A percentile compares a stretch with the other conserved stretches of the same genome.
These are phyloP conservation scores for Plagiodera versicolora DNA, from an alignment of 2,888 invertebrate genomes.

Conservation along the genomic window DNA sequence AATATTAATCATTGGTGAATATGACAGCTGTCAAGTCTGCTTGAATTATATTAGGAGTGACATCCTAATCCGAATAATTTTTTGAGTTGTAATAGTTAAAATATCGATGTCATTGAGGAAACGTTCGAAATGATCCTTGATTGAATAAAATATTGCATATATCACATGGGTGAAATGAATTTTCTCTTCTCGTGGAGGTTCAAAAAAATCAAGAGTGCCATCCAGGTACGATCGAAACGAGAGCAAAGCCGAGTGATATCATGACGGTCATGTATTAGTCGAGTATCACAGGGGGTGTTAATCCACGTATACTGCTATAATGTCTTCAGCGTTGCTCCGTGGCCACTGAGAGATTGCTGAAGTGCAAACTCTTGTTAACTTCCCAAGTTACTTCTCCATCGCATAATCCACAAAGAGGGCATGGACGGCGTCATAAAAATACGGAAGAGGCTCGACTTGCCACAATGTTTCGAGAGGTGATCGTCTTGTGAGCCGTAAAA, in stretches of 20 bases:
- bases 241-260: not conserved
- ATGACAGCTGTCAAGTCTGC: too few species aligned
- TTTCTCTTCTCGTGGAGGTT: too few species aligned
- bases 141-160: too few species aligned
- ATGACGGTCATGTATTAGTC: slow-evolving; percentile 41
- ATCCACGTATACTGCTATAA: slow-evolving; percentile 41
- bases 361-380: slow-evolving; percentile 53
- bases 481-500: not conserved
- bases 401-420: slow-evolving; percentile 48
- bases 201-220: too few species aligned
- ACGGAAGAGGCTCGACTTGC: not conserved
- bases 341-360: slow-evolving; percentile 45
- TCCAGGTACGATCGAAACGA: not conserved
- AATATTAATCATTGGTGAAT: too few species aligned
- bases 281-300: slow-evolving; percentile 38
- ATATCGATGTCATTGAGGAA: too few species aligned
- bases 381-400: slow-evolving; percentile 49
- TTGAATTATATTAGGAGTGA: too few species aligned
- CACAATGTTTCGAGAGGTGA: not conserved
- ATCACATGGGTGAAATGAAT: too few species aligned
- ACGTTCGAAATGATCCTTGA: too few species aligned
- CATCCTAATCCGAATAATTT: too few species aligned
- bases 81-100: too few species aligned
- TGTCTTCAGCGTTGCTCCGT: slow-evolving; percentile 39
- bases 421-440: slow-evolving; percentile 30